Evolutionary conservation across 2,888 invertebrate genomes (phyloP), one percentile per base, ranked within the genome.

Genomic region (Lingula anatina): DNA sequence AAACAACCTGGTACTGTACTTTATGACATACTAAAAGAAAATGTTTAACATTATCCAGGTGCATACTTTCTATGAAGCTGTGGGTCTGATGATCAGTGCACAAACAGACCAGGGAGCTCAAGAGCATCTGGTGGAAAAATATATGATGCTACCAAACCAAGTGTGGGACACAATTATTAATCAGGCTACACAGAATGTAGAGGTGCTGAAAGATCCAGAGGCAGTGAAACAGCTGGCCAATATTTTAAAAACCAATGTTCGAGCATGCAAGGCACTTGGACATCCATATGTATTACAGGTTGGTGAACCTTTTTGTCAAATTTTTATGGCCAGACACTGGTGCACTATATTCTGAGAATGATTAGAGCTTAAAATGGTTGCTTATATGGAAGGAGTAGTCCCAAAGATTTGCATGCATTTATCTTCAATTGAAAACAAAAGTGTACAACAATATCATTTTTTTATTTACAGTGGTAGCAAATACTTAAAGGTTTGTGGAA

Each of bases 11-110:
- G n/a, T n/a, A n/a, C n/a, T n/a, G n/a, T n/a, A n/a, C n/a, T n/a
- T n/a, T n/a, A n/a, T n/a, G n/a, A n/a, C n/a, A n/a, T n/a, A n/a
- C n/a, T n/a, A n/a, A n/a, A n/a, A n/a, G n/a, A n/a, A n/a, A n/a
- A n/a, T n/a, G n/a, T n/a, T n/a, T n/a, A n/a, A n/a, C n/a, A n/a
- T n/a, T n/a, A n/a, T n/a, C n/a, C 53, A 79, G 78, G 85, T 87
- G 36, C 96, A 99, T 77, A 99, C 97, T 43, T 99, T 99, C 80
- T 99, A 97, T 78, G 99, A 99, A 81, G 97, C 99, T 37, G 95
- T 99, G 46, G 99, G 97, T 24, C 91, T 94, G 76, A 97, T 99
- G 94, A 97, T 99, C 71, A 89, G 89, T 73, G 93, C 96, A 40
- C 94, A 96, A 79, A 84, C 88, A 18, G 95, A 97, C 78, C 86